Evolutionary conservation across 2,888 invertebrate species (phyloP), one percentile per base, ranked within the genome.

Genomic region (Coelinius sp.): DNA sequence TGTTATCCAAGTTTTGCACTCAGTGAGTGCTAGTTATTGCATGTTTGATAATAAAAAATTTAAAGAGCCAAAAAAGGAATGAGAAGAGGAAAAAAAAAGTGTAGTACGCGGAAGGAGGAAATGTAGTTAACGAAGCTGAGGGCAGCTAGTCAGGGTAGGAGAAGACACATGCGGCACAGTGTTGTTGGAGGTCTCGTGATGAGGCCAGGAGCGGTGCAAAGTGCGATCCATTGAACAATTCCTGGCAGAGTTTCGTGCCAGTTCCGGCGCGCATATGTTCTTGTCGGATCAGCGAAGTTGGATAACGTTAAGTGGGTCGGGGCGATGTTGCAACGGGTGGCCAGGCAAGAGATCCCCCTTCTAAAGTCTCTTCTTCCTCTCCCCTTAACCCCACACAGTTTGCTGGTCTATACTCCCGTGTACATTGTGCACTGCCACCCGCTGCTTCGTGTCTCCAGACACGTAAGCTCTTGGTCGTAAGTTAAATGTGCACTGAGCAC

Each of bases 231-330:
- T 71, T 71, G 71, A 71, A 71, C 66, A 71, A 71, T 71, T 71
- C 49, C 71, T 71, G 53, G 71, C 67, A 49, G 71, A 71, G 67
- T 71, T 71, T 67, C 71, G 71, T 67, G 71, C 71, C 71, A 71
- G 66, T 66, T 71, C 71, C 71, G 71, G 71, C 20, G 71, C 66
- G 71, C 71, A 71, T 71, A 71, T 71, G 71, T 71, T 71, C 71
- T 71, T 71, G 71, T 71, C 71, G 71, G 71, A 71, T 71, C 71
- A 71, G 67, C 71, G 25, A 71, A 71, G 67, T 71, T 71, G 71
- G 67, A 67, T 71, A 71, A 71, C 66, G 71, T 59, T 71, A 71
- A 71, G 71, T 71, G 71, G 71, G 71, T 71, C 62, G 71, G 56
- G 25, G 66, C 66, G 67, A 67, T 71, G 71, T 71, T 71, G 71